phyloP scores from a whole-genome alignment of 2,888 invertebrate genomes.

The Microctonus hyperodae region DNA sequence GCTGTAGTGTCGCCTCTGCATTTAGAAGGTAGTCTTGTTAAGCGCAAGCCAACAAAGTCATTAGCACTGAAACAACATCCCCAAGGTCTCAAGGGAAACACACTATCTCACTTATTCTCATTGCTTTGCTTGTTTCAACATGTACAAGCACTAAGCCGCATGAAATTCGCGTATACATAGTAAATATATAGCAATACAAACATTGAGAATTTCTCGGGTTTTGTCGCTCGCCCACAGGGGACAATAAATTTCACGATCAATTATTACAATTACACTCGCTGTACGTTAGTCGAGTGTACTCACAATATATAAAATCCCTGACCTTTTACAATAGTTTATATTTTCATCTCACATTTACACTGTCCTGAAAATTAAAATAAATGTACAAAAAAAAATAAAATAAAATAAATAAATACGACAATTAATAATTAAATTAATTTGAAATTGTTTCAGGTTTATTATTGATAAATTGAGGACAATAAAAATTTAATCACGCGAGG shows the following conservation, averaged over 20 bases:
- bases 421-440: neutral
- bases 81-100: slow-evolving; percentile 34
- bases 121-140: slow-evolving; percentile 11
- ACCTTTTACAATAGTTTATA: neutral
- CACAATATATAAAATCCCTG: neutral
- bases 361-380: neutral
- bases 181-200: slow-evolving; percentile 3
- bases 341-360: neutral
- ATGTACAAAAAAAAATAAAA: neutral
- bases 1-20: slow-evolving; percentile 50
- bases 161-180: neutral
- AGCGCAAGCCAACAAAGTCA: slow-evolving; percentile 57
- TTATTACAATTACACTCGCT: slow-evolving; percentile 10
- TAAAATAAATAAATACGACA: neutral
- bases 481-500: neutral
- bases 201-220: slow-evolving; percentile 1
- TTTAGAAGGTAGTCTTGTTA: slow-evolving; percentile 55
- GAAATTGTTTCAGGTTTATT: neutral
- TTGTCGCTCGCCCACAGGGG: slow-evolving; percentile 10
- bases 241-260: slow-evolving; percentile 25
- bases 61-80: slow-evolving; percentile 51
- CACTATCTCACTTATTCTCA: slow-evolving; percentile 30
- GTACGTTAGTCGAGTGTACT: neutral
- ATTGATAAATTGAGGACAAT: neutral
- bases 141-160: neutral